Conservation (phyloP, 2,888 invertebrate genomes). For the Autographa pulchrina region DNA sequence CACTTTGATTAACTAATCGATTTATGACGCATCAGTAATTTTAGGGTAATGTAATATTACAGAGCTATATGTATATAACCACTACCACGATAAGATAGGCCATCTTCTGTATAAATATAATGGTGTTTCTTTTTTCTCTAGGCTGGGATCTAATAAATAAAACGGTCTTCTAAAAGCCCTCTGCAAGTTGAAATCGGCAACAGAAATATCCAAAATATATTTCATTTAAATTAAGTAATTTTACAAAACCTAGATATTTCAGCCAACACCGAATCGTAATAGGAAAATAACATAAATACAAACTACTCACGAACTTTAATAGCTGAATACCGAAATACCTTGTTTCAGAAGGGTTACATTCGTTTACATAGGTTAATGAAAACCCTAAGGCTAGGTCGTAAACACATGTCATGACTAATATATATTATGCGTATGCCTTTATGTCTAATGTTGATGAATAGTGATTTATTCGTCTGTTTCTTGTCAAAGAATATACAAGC, state of each 20-base stretch:
- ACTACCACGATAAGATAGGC: no score
- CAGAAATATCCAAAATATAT: not conserved
- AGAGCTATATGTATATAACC: no score
- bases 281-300: constrained; percentile 11
- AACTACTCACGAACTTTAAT: constrained; percentile 16
- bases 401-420: not conserved
- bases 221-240: not conserved
- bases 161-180: not conserved
- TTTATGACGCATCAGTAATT: no score
- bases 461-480: no score
- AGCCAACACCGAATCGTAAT: not conserved
- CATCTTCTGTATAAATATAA: no score
- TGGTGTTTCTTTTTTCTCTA: no score
- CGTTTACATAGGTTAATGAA: constrained; percentile 48
- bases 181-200: not conserved
- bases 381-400: constrained; percentile 21
- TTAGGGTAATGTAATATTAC: no score
- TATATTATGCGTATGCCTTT: no score
- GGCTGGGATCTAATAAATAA: no score
- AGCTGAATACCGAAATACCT: constrained; percentile 7
- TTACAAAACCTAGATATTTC: not conserved
- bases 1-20: no score
- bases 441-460: no score
- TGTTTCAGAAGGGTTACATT: constrained; percentile 23
- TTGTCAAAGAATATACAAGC: no score